These are phyloP conservation scores for Lanistes nyassanus DNA, from an alignment of 1,140 invertebrate genomes.

Conservation along the genomic window DNA sequence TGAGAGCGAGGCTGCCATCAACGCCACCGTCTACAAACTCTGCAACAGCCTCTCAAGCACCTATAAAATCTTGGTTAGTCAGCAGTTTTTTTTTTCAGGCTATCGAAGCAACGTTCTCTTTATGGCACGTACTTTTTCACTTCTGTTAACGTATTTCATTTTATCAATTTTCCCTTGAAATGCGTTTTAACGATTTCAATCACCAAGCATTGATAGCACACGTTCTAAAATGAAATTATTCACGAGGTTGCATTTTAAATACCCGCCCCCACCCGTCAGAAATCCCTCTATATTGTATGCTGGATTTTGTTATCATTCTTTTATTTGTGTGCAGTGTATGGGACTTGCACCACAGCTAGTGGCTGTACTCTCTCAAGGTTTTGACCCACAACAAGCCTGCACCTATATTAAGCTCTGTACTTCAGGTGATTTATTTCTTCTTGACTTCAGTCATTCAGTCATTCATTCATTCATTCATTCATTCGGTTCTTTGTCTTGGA, in stretches of 20 bases:
- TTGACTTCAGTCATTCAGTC: too few relatives aligned
- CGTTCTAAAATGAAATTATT: too few relatives aligned
- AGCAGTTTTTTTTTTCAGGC: neutral
- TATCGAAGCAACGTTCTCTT: neutral
- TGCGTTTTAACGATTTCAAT: too few relatives aligned
- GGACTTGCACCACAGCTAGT: slow-evolving; percentile 27
- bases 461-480: too few relatives aligned
- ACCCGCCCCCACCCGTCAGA: too few relatives aligned
- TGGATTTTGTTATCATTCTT: too few relatives aligned
- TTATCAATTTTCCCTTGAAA: neutral
- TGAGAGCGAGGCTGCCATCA: slow-evolving; percentile 28
- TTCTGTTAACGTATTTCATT: neutral
- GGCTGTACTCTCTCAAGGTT: slow-evolving; percentile 19
- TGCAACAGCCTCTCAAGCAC: slow-evolving; percentile 25
- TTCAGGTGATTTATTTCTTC: too few relatives aligned
- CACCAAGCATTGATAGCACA: too few relatives aligned
- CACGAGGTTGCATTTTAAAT: too few relatives aligned
- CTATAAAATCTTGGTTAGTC: slow-evolving; percentile 20
- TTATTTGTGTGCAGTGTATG: slow-evolving; percentile 23
- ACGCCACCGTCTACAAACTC: slow-evolving; percentile 32
- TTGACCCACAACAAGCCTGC: slow-evolving; percentile 32
- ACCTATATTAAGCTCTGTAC: slow-evolving; percentile 28
- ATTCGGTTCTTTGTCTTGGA: too few relatives aligned
- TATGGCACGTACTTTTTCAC: neutral
- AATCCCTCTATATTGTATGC: too few relatives aligned